Evolutionary conservation across 1,140 invertebrate genomes (phyloP).

Genomic region (Lasioglossum baleicum): DNA sequence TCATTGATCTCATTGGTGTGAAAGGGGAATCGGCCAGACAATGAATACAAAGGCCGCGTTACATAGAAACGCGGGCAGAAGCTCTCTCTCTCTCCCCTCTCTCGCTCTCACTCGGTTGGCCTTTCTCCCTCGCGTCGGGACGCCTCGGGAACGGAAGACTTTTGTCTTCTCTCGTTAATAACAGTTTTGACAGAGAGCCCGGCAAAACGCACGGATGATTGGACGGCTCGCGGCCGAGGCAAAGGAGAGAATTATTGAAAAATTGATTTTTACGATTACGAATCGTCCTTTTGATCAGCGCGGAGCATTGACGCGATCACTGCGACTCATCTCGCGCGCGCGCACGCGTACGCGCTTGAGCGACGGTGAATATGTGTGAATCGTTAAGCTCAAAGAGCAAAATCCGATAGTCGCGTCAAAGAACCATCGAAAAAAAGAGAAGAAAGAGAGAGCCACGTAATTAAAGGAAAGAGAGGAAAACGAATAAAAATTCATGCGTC

Average conservation of each 20-base stretch:
- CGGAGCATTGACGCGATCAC: constrained; percentile 27
- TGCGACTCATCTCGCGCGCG: neutral
- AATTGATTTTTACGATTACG: constrained; percentile 49
- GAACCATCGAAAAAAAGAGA: constrained; percentile 18
- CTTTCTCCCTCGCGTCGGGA: neutral
- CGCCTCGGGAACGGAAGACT: constrained; percentile 48
- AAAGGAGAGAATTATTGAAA: constrained; percentile 49
- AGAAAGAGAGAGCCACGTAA: constrained; percentile 13
- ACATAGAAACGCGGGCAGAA: constrained; percentile 13
- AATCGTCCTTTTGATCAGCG: constrained; percentile 33
- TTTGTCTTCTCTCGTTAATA: constrained; percentile 64
- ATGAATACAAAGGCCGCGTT: constrained; percentile 60
- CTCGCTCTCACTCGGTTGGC: too few relatives aligned
- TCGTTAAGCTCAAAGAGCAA: constrained; percentile 42
- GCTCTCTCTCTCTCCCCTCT: constrained; percentile 30
- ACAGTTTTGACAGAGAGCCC: constrained; percentile 38
- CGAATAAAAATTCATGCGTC: neutral
- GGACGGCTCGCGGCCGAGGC: constrained; percentile 25
- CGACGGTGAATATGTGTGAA: constrained; percentile 4
- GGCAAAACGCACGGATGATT: constrained; percentile 15
- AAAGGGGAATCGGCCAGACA: constrained; percentile 59
- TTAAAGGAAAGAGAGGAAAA: constrained; percentile 26
- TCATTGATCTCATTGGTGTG: constrained; percentile 56
- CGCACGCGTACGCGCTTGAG: neutral
- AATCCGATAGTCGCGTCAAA: constrained; percentile 47